Conservation (phyloP, 2,113 vertebrate genomes). For the human (Homo sapiens) region GRCh38 chrX:134180001-134180500, state of each 20-base stretch:
- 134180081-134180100: not conserved
- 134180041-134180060: not conserved
- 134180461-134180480: not conserved
- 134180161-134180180: not conserved
- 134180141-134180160: not conserved
- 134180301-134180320: slow-evolving; percentile 1
- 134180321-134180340: not conserved
- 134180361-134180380: not conserved
- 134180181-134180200: not conserved
- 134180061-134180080: not conserved
- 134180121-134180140: not conserved
- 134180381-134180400: not conserved
- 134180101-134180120: not conserved
- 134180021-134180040: not conserved
- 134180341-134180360: not conserved
- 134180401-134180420: not conserved
- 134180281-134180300: not conserved
- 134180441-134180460: not conserved
- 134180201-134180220: not conserved
- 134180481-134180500: not conserved
- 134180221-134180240: not conserved
- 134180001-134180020: not conserved
- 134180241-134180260: not conserved
- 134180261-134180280: not conserved
- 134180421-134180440: not conserved